Evolutionary conservation across 2,797 vertebrate genomes (phyloP), one percentile per base, ranked within the genome.

Genomic region (Lagothrix lagotricha): DNA sequence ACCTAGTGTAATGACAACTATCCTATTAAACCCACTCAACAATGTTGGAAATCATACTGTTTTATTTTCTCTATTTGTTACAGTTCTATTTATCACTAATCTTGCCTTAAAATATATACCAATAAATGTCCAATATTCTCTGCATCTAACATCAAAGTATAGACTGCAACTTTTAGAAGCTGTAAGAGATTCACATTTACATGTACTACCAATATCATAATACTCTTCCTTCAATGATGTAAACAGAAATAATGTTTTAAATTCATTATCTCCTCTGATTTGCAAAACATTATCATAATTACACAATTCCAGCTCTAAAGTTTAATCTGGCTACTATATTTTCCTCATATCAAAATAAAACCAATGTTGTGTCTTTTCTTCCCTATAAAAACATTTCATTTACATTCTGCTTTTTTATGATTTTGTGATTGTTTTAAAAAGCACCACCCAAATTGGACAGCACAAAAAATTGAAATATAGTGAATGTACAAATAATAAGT

Each of bases 21-120:
- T 95, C 93, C 84, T 98, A 98, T 95, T 98, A 97, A 98, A 98
- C 90, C 96, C 91, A 87, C 93, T 97, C 96, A 98, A 97, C 97
- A 83, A 76, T 72, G 52, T 28, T 98, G 96, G 90, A 97, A 98
- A 97, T 96, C 96, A 98, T 93, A 94, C 22, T 95, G 92, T 79
- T 93, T 95, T 79, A 94, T 82, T 96, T 93, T 94, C 67, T 97
- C 72, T 97, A 95, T 87, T 76, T 86, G 20, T 86, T 91, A 95
- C 0, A 88, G 83, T 92, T 92, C 26, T 58, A 83, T 48, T 89
- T 96, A 77, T 80, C 54, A 93, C 33, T 77, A 88, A 91, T 95
- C 95, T 91, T 79, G 57, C 15, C 54, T 94, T 95, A 90, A 95
- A 92, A 90, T 73, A 76, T 57, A 15, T 36, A 83, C 30, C 67